Percentiles rank a stretch among this genome's conserved stretches.
These are phyloP conservation scores for Adelphocoris suturalis DNA, from an alignment of 2,888 invertebrate genomes.

Conservation along the genomic window DNA sequence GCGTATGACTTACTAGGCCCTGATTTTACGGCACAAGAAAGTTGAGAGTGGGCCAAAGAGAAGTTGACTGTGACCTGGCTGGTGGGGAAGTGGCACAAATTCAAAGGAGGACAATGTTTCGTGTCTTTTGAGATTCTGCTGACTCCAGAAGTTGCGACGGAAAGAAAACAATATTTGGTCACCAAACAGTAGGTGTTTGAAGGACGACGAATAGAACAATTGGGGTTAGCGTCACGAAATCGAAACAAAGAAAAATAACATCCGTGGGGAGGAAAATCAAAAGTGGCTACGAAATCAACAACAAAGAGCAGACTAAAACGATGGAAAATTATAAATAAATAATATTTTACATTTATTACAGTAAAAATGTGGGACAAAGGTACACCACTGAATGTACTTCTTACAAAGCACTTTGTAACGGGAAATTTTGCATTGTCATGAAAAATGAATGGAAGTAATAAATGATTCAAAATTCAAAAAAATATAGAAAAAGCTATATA, in stretches of 20 bases:
- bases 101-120: background rate
- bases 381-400: too few species aligned
- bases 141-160: background rate
- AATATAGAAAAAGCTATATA: too few species aligned
- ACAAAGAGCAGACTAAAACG: background rate
- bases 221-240: background rate
- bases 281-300: background rate
- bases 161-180: background rate
- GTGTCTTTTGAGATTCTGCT: background rate
- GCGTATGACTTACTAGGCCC: background rate
- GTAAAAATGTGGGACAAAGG: too few species aligned
- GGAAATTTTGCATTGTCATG: too few species aligned
- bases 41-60: background rate
- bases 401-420: too few species aligned
- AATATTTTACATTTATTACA: too few species aligned
- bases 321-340: too few species aligned
- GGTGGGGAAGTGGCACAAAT: background rate
- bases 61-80: slow-evolving; percentile 18
- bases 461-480: too few species aligned
- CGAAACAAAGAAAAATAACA: background rate
- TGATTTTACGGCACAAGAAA: background rate
- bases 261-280: background rate
- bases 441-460: too few species aligned
- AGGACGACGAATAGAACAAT: background rate
- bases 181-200: background rate